These are phyloP conservation scores for Mastigias papua DNA, from an alignment of 30 jellyfish, hydroid and myxozoan species.

Conservation along the genomic window DNA sequence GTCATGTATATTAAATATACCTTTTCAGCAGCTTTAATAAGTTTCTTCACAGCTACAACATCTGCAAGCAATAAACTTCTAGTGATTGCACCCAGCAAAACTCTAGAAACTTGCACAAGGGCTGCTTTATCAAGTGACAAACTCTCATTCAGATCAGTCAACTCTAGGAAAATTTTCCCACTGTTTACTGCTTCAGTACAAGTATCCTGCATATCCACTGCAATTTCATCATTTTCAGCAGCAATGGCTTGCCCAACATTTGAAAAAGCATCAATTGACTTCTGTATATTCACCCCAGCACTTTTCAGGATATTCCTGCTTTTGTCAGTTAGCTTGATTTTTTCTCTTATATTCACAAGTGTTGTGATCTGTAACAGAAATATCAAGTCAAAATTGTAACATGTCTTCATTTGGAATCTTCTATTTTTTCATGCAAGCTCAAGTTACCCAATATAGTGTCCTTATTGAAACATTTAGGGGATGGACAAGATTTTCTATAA, in stretches of 20 bases:
- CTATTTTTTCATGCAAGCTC: too few relatives aligned
- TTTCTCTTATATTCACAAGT: slow-evolving; percentile 71
- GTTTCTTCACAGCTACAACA: slow-evolving; percentile 83
- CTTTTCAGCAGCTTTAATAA: slow-evolving; percentile 80
- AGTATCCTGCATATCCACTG: slow-evolving; percentile 83
- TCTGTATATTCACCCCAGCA: slow-evolving; percentile 71
- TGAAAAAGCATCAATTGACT: slow-evolving; percentile 69
- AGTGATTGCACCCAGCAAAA: slow-evolving; percentile 82
- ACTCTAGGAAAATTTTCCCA: slow-evolving; percentile 57
- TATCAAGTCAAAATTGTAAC: too few relatives aligned
- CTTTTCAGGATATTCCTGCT: slow-evolving; percentile 36
- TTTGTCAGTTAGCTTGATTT: slow-evolving; percentile 60
- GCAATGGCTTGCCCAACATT: slow-evolving; percentile 78
- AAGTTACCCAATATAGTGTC: too few relatives aligned
- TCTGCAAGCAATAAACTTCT: slow-evolving; percentile 87
- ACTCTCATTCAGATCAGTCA: slow-evolving; percentile 43
- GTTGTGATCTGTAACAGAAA: slow-evolving; percentile 66
- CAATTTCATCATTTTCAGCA: slow-evolving; percentile 73
- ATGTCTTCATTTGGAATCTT: too few relatives aligned
- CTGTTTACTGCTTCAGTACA: slow-evolving; percentile 85
- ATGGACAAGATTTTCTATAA: too few relatives aligned
- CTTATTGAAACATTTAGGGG: too few relatives aligned
- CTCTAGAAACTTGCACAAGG: slow-evolving; percentile 81
- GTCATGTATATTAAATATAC: slow-evolving; percentile 4
- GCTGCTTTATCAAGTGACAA: slow-evolving; percentile 62